Percentiles rank a stretch among this genome's conserved stretches.
Evolutionary conservation across 2,888 invertebrate species (phyloP).

Genomic region (Antitype chi): DNA sequence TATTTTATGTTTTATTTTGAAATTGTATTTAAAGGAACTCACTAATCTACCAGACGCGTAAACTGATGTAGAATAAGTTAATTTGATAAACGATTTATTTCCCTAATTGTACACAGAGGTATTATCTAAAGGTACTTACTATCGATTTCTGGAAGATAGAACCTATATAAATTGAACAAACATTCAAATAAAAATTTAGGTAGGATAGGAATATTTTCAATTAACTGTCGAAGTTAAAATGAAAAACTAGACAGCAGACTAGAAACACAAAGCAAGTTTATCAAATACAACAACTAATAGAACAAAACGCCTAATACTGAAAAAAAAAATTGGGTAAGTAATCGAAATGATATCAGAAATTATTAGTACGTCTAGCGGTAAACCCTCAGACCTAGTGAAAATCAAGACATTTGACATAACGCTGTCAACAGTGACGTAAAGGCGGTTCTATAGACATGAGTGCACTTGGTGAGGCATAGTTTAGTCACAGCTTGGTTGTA

Average conservation of each 20-base stretch:
- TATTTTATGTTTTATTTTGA: background rate
- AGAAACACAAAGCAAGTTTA: background rate
- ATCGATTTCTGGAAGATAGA: background rate
- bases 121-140: background rate
- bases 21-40: background rate
- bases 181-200: background rate
- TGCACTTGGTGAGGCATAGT: no score
- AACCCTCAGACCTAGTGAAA: no score
- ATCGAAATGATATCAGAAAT: no score
- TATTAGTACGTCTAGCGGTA: no score
- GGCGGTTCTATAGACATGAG: no score
- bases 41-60: background rate
- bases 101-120: background rate
- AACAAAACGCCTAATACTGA: background rate
- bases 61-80: background rate
- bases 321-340: background rate
- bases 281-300: background rate
- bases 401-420: no score
- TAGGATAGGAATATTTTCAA: background rate
- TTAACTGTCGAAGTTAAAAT: background rate
- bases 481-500: no score
- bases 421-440: no score
- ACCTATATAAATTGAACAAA: background rate
- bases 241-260: background rate
- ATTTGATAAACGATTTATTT: background rate